Conservation (phyloP, 1,140 invertebrate species). For the Oedothorax gibbosus region DNA sequence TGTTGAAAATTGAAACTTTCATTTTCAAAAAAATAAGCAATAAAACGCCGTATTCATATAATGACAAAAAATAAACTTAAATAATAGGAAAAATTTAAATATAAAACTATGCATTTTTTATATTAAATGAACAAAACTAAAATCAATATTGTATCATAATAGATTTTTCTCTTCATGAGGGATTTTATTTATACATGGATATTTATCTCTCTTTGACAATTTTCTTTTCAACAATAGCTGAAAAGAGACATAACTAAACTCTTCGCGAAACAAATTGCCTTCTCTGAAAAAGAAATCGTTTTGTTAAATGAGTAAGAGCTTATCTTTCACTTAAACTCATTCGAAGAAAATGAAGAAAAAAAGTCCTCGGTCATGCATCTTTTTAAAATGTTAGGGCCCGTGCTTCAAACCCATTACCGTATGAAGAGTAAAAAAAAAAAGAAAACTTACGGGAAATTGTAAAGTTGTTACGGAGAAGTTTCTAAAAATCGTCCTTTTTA, state of each 20-base stretch:
- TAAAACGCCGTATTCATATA: no score
- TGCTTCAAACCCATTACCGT: neutral
- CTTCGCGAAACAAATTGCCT: conserved; percentile 13
- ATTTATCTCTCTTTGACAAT: neutral
- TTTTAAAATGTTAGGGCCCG: conserved; percentile 16
- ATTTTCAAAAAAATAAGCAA: no score
- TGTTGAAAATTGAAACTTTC: no score
- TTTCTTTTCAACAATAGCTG: no score
- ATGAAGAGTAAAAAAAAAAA: neutral
- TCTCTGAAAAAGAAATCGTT: conserved; percentile 4
- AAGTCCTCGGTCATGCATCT: neutral
- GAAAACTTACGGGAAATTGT: neutral
- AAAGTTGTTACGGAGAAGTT: conserved; percentile 9
- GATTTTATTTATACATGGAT: no score
- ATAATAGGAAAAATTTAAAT: no score
- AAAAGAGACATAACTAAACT: neutral
- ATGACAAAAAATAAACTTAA: no score
- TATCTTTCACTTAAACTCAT: conserved; percentile 32
- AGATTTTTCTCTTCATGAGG: no score
- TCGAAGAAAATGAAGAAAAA: neutral
- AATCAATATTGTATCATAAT: no score
- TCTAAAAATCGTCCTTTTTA: neutral
- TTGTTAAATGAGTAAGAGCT: conserved; percentile 25
- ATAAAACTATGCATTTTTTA: no score
- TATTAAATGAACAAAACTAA: no score